Percentiles rank a stretch among this genome's conserved stretches.
phyloP scores from a whole-genome alignment of 2,797 vertebrate genomes.

The Uromys caudimaculatus region DNA sequence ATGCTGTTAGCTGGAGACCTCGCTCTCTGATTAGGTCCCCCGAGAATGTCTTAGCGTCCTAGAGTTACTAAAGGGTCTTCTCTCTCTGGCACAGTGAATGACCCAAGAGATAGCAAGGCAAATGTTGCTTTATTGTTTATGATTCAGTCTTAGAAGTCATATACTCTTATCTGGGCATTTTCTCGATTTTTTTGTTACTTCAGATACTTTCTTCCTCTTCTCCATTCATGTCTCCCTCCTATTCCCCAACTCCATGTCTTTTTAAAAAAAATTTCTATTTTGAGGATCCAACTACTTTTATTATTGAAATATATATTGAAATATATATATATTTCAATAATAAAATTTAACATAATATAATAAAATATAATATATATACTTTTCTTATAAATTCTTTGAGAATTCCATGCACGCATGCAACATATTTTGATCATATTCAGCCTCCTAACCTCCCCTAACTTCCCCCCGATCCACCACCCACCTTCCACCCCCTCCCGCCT shows the following conservation, averaged over 20 bases:
- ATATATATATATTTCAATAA: no score
- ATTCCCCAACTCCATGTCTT: not conserved
- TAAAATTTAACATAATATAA: no score
- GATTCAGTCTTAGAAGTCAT: not conserved
- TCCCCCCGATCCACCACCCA: not conserved
- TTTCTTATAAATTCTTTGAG: not conserved
- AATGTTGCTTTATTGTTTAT: not conserved
- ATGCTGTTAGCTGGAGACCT: not conserved
- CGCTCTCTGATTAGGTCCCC: not conserved
- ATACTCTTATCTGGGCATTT: not conserved
- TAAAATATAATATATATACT: no score
- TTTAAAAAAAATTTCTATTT: not conserved
- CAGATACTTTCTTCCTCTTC: constrained; percentile 19
- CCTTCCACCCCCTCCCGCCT: no score
- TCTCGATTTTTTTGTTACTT: not conserved
- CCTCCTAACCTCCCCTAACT: not conserved
- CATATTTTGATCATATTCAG: not conserved
- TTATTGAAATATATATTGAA: not conserved
- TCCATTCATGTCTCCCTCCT: not conserved
- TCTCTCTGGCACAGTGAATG: not conserved
- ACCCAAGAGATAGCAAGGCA: not conserved
- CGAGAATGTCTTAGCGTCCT: not conserved
- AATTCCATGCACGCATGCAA: not conserved
- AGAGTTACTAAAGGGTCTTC: not conserved
- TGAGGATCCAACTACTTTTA: not conserved